Evolutionary conservation across 2,888 invertebrate genomes (phyloP).

Genomic region (Agrochola lychnidis): DNA sequence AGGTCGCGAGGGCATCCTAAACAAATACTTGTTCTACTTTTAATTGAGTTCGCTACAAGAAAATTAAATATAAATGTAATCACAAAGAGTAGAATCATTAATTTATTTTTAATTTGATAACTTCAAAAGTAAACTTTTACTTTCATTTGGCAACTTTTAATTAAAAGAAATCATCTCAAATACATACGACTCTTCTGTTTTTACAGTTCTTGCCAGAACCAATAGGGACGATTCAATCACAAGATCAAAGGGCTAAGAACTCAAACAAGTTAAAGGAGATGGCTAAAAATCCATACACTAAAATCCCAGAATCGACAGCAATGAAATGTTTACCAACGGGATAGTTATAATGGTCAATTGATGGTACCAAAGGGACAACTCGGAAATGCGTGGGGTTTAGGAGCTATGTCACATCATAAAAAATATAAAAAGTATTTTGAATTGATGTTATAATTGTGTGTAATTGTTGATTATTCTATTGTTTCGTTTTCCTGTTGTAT

Average conservation of each 20-base stretch:
- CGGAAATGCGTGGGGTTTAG: too few relatives aligned
- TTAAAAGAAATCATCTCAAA: not conserved
- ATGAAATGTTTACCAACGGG: too few relatives aligned
- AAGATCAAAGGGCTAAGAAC: slow-evolving; percentile 22
- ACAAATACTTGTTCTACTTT: slow-evolving; percentile 32
- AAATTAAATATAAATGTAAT: slow-evolving; percentile 33
- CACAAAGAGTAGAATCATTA: not conserved
- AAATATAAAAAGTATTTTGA: too few relatives aligned
- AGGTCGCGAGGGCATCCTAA: slow-evolving; percentile 36
- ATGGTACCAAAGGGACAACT: too few relatives aligned
- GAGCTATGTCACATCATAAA: too few relatives aligned
- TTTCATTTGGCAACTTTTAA: not conserved
- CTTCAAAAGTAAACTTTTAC: slow-evolving; percentile 2
- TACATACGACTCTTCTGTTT: not conserved
- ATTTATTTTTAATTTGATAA: slow-evolving; percentile 16
- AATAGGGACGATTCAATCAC: slow-evolving; percentile 21
- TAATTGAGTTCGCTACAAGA: slow-evolving; percentile 19
- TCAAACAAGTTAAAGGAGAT: slow-evolving; percentile 21
- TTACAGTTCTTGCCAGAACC: not conserved
- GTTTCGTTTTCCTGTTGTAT: too few relatives aligned
- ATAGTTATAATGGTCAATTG: too few relatives aligned
- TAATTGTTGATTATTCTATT: too few relatives aligned
- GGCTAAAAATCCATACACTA: too few relatives aligned
- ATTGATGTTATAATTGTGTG: too few relatives aligned
- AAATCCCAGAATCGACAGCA: too few relatives aligned